These are phyloP conservation scores for Triops cancriformis DNA, from an alignment of 1,140 invertebrate species.

Conservation along the genomic window DNA sequence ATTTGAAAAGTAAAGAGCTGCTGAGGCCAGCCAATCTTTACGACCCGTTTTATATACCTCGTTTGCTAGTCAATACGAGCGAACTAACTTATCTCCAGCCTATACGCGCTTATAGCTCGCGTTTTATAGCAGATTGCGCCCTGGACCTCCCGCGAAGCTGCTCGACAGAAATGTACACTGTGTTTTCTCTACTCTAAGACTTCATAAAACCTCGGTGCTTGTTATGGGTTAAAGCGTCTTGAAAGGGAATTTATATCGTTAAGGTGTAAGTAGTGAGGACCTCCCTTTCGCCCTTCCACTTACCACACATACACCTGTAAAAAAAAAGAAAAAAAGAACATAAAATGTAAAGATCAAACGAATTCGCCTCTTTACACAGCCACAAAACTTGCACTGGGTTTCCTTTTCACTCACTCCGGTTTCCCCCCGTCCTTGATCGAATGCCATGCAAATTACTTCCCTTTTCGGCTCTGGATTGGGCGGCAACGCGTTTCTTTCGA, in stretches of 20 bases:
- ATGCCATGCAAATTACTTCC: conserved; percentile 6
- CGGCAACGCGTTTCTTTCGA: not conserved
- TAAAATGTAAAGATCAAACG: not conserved
- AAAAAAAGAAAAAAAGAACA: not conserved
- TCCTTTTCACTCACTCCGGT: not conserved
- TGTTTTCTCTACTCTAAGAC: not conserved
- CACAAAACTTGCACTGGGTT: not conserved
- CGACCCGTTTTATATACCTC: not conserved
- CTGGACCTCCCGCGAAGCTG: not conserved
- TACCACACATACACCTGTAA: not conserved
- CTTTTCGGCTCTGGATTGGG: conserved; percentile 9
- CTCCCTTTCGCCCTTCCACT: not conserved
- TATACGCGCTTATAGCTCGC: not conserved
- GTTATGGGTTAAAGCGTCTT: not conserved
- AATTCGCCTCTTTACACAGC: not conserved
- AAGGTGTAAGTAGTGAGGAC: not conserved
- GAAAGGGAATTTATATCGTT: not conserved
- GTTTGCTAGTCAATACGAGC: conserved; percentile 10
- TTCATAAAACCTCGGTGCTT: not conserved
- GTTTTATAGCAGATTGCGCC: conserved; percentile 9
- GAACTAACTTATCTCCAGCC: conserved; percentile 1
- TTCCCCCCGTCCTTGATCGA: not conserved
- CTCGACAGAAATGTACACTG: conserved; percentile 13
- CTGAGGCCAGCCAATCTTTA: conserved; percentile 1
- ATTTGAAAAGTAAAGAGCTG: not conserved